Percentiles rank a stretch among this genome's conserved stretches.
phyloP scores from a whole-genome alignment of 2,797 vertebrate species.

The Sebastes cheni region DNA sequence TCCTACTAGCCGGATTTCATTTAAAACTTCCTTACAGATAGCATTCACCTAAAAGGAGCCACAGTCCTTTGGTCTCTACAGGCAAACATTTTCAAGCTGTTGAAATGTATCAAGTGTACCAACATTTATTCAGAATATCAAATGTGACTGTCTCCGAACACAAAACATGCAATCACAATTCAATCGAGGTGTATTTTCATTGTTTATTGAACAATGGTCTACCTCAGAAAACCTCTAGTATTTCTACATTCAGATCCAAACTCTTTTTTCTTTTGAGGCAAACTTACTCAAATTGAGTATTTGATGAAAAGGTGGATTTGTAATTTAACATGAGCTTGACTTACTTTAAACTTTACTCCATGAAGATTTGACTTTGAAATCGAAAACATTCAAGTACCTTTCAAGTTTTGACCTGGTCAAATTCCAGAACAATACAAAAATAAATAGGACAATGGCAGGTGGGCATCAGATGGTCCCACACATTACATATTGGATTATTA shows the following conservation, averaged over 20 bases:
- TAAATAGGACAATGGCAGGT: not conserved
- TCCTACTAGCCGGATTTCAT: not conserved
- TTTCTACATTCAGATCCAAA: not conserved
- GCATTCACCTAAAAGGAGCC: not conserved
- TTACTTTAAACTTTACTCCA: not conserved
- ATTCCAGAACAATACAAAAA: not conserved
- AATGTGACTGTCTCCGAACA: not conserved
- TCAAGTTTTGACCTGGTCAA: not conserved
- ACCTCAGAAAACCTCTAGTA: not conserved
- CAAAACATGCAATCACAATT: slow-evolving; percentile 1
- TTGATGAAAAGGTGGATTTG: not conserved
- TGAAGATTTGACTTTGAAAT: not conserved
- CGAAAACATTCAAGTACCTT: not conserved
- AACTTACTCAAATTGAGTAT: not conserved
- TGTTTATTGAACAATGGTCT: not conserved
- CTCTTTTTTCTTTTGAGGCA: not conserved
- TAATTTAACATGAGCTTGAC: not conserved
- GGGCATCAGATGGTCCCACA: not conserved
- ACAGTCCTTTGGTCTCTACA: not conserved
- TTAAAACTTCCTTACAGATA: not conserved
- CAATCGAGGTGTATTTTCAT: not conserved
- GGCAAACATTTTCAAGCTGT: not conserved
- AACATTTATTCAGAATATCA: not conserved
- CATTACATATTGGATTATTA: not conserved
- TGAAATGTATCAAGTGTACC: not conserved